phyloP scores from a whole-genome alignment of 2,797 vertebrate species.

The Betta splendens region DNA sequence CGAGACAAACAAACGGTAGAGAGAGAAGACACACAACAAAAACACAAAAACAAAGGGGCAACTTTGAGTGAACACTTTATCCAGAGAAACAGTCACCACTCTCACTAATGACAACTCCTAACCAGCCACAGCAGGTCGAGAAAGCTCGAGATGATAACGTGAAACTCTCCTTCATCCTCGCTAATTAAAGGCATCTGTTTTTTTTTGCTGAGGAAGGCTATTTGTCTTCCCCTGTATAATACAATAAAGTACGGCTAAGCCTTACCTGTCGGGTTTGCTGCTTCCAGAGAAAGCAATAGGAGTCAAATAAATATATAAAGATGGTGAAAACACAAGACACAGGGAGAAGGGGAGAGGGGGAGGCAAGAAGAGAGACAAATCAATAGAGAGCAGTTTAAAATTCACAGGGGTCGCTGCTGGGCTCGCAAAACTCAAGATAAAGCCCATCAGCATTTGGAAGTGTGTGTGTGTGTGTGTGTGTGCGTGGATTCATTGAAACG shows the following conservation, averaged over 20 bases:
- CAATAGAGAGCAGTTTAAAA: slow-evolving; percentile 82
- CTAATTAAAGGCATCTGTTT: slow-evolving; percentile 67
- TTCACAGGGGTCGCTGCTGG: slow-evolving; percentile 72
- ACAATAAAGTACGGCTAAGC: slow-evolving; percentile 70
- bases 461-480: slow-evolving; percentile 10
- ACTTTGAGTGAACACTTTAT: slow-evolving; percentile 18
- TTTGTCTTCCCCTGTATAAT: slow-evolving; percentile 63
- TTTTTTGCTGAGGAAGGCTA: slow-evolving; percentile 69
- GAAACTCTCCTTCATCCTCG: slow-evolving; percentile 42
- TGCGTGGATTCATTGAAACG: slow-evolving; percentile 42
- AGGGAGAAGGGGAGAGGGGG: slow-evolving; percentile 74
- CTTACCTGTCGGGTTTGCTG: slow-evolving; percentile 99
- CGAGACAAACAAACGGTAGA: slow-evolving; percentile 24
- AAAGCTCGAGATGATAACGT: slow-evolving; percentile 16
- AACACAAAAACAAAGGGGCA: slow-evolving; percentile 22
- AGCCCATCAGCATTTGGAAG: slow-evolving; percentile 74
- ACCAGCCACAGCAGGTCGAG: slow-evolving; percentile 8
- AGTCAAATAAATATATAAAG: slow-evolving; percentile 82
- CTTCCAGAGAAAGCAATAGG: slow-evolving; percentile 82
- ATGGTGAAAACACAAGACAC: slow-evolving; percentile 78
- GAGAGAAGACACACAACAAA: slow-evolving; percentile 41
- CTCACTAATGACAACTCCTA: slow-evolving; percentile 1
- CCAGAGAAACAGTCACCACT: neutral
- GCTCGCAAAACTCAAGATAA: slow-evolving; percentile 66
- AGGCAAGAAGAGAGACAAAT: slow-evolving; percentile 79